These are phyloP conservation scores for Spilarctia lutea DNA, from an alignment of 2,888 invertebrate species.

Conservation along the genomic window DNA sequence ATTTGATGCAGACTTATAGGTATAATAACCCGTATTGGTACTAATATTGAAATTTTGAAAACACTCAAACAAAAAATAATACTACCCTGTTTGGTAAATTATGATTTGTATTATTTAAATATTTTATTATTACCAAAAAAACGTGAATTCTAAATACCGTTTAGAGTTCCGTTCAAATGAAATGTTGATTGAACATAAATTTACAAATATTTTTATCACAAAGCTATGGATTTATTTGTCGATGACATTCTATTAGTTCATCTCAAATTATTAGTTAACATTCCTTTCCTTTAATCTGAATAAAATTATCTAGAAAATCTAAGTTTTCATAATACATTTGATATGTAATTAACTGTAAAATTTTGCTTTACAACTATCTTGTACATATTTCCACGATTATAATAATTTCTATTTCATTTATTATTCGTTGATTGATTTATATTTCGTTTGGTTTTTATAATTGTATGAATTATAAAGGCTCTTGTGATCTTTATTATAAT, in stretches of 20 bases:
- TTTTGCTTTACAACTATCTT: conserved; percentile 20
- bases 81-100: not conserved
- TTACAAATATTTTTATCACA: not conserved
- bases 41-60: conserved; percentile 38
- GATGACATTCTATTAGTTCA: conserved; percentile 22
- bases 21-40: no score
- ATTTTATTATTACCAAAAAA: not conserved
- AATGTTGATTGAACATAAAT: not conserved
- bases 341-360: conserved; percentile 23
- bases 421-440: conserved; percentile 18
- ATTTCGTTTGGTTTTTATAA: conserved; percentile 16
- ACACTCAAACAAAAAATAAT: conserved; percentile 2
- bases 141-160: not conserved
- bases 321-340: conserved; percentile 29
- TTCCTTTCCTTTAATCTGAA: conserved; percentile 49
- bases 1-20: not conserved
- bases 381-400: conserved; percentile 37
- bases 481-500: conserved; percentile 18
- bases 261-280: conserved; percentile 52
- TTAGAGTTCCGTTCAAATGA: not conserved
- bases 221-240: conserved; percentile 9
- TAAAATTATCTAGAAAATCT: conserved; percentile 29
- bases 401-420: conserved; percentile 19
- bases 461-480: conserved; percentile 23
- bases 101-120: not conserved